Percentiles rank a stretch among this genome's conserved stretches.
Conservation (phyloP, 1,140 invertebrate genomes). For the Drosophila sucinea region DNA sequence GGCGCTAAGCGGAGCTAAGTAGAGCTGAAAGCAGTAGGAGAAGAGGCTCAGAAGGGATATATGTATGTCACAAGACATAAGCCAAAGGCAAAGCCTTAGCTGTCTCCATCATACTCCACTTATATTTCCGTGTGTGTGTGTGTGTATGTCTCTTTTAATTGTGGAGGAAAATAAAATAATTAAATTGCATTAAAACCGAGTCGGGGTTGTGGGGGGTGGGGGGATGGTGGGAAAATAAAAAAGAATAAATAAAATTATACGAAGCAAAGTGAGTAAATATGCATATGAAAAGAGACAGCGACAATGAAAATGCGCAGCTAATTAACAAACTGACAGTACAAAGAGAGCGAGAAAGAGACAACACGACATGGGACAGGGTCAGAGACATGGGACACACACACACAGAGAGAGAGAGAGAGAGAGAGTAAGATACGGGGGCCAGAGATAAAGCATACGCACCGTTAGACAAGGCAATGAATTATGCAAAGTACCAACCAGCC, state of each 20-base stretch:
- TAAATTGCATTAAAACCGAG: conserved; percentile 69
- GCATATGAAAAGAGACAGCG: conserved; percentile 69
- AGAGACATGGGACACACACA: background rate
- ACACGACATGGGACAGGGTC: background rate
- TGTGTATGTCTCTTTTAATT: conserved; percentile 37
- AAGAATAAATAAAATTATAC: conserved; percentile 6
- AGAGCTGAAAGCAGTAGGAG: too few species aligned
- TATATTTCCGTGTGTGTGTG: background rate
- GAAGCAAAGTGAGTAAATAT: conserved; percentile 62
- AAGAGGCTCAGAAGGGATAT: background rate
- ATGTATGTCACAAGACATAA: conserved; percentile 67
- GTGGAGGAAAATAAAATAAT: conserved; percentile 63
- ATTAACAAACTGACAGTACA: conserved; percentile 75
- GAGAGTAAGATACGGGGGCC: background rate
- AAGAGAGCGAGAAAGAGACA: conserved; percentile 21
- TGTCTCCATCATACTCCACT: conserved; percentile 1
- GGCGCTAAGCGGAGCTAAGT: too few species aligned
- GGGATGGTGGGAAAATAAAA: too few species aligned
- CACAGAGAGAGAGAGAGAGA: background rate
- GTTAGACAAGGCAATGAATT: conserved; percentile 79
- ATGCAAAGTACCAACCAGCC: conserved; percentile 65
- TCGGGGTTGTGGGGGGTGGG: too few species aligned
- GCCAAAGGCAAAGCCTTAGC: conserved; percentile 42
- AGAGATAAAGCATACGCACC: conserved; percentile 68
- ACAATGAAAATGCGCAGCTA: conserved; percentile 73